Evolutionary conservation across 2,888 invertebrate species (phyloP).

Genomic region (Hedya salicella): DNA sequence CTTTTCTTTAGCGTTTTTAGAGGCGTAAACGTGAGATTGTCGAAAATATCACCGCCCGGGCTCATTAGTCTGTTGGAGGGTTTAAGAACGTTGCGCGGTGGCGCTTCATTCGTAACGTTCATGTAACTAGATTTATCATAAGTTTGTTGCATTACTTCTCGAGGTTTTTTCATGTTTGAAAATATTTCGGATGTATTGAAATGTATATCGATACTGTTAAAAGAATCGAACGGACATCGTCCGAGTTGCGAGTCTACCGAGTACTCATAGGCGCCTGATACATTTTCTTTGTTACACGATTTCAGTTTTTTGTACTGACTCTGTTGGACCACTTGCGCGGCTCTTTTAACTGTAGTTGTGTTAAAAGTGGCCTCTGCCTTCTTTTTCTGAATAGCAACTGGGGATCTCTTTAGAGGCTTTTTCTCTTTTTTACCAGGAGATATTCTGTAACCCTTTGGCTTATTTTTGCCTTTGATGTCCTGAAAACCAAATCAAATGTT

Average conservation of each 20-base stretch:
- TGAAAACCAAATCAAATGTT: conserved; percentile 48
- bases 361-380: conserved; percentile 68
- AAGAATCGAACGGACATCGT: conserved; percentile 74
- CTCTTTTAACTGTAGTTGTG: conserved; percentile 63
- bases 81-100: conserved; percentile 62
- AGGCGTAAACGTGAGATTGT: conserved; percentile 76
- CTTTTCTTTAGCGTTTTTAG: conserved; percentile 63
- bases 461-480: conserved; percentile 65
- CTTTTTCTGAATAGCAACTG: conserved; percentile 70
- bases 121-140: conserved; percentile 65
- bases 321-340: conserved; percentile 60
- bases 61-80: conserved; percentile 65
- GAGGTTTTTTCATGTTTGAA: conserved; percentile 63
- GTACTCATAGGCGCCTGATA: conserved; percentile 57
- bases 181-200: conserved; percentile 78
- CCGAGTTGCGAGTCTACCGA: conserved; percentile 54
- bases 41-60: conserved; percentile 67
- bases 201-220: conserved; percentile 62
- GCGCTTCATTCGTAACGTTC: conserved; percentile 45
- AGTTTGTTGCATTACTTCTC: conserved; percentile 62
- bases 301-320: conserved; percentile 58
- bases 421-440: conserved; percentile 77
- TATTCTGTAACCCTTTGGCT: conserved; percentile 64
- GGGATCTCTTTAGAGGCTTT: conserved; percentile 70
- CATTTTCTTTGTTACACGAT: conserved; percentile 65